Evolutionary conservation across 2,113 vertebrate species (phyloP).

Genomic region (Nannobrachium achirus): DNA sequence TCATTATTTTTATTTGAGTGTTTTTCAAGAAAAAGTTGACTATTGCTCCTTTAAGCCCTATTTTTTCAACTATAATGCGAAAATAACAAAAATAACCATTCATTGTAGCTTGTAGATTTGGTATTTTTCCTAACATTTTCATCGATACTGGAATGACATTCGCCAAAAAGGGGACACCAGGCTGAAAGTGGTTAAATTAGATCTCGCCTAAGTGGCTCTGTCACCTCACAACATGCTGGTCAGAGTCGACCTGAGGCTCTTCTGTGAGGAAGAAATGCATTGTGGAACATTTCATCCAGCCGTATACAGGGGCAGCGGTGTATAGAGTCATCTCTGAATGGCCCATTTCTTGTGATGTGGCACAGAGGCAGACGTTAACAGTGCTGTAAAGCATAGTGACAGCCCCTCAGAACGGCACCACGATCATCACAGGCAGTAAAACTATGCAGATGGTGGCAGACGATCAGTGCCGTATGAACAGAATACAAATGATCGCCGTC

Average conservation of each 20-base stretch:
- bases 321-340: constrained; percentile 44
- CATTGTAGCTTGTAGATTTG: no score
- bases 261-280: constrained; percentile 47
- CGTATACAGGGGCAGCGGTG: constrained; percentile 36
- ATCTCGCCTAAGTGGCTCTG: constrained; percentile 36
- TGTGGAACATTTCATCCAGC: constrained; percentile 55
- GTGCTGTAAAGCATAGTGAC: constrained; percentile 77
- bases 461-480: constrained; percentile 66
- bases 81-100: no score
- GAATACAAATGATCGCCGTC: constrained; percentile 76
- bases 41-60: no score
- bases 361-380: constrained; percentile 69
- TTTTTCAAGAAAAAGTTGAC: no score
- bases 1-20: no score
- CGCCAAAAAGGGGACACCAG: no score
- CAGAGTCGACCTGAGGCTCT: constrained; percentile 67
- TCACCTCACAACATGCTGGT: constrained; percentile 62
- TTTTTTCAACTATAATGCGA: no score
- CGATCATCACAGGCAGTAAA: constrained; percentile 81
- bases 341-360: constrained; percentile 58
- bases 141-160: no score
- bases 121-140: no score
- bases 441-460: constrained; percentile 80
- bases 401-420: constrained; percentile 71
- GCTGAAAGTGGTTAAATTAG: not conserved